These are phyloP conservation scores for Neopelma chrysocephalum DNA, from an alignment of 2,797 vertebrate genomes.

Conservation along the genomic window DNA sequence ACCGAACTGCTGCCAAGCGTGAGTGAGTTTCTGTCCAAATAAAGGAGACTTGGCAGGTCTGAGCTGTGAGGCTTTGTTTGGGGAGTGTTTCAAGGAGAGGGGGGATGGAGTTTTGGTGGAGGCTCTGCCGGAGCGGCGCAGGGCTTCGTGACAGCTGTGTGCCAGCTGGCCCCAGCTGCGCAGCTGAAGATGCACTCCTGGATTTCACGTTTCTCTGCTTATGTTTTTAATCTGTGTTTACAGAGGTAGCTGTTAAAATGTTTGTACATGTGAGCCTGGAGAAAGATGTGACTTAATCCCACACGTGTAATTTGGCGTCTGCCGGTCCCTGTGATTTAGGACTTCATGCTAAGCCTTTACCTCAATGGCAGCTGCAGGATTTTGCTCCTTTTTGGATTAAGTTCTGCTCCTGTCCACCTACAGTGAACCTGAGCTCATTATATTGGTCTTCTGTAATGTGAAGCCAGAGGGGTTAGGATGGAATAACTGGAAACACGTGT, in stretches of 20 bases:
- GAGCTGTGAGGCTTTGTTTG: neutral
- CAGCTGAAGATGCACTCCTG: neutral
- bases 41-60: slow-evolving; percentile 36
- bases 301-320: neutral
- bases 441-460: fast-evolving
- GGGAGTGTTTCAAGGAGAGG: neutral
- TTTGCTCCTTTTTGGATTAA: neutral
- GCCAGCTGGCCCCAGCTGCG: neutral
- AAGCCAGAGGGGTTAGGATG: neutral
- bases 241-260: neutral
- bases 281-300: neutral
- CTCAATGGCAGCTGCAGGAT: neutral
- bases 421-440: neutral
- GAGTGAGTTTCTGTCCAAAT: slow-evolving; percentile 42
- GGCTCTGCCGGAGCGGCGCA: fast-evolving
- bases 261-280: neutral
- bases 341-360: neutral
- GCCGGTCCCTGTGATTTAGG: neutral
- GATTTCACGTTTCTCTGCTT: neutral
- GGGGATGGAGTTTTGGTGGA: neutral
- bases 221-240: neutral
- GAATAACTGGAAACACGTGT: neutral
- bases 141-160: fast-evolving
- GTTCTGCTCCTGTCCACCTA: neutral
- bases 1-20: slow-evolving; percentile 16